Evolutionary conservation across 1,140 invertebrate species (phyloP), one percentile per base, ranked within the genome.

Genomic region (Triops longicaudatus): DNA sequence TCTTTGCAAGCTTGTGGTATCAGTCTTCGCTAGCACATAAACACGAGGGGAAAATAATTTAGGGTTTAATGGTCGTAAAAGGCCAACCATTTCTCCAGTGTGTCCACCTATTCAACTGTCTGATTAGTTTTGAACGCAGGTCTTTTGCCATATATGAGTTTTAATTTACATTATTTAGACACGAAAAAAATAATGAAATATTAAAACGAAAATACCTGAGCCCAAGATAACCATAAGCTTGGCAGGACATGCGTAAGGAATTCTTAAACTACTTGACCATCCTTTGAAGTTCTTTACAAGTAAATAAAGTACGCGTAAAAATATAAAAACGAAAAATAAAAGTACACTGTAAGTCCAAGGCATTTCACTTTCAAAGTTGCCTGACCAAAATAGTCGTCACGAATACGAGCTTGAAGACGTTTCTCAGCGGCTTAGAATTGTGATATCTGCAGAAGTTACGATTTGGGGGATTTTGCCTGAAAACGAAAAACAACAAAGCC

Each of bases 71-170:
- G 86, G 84, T 79, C 87, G 83, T 31, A 93, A 82, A 31, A 97
- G 85, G 78, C 88, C 85, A 71, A 97, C 82, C 88, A 98, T 93
- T 87, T 98, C 96, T 37, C 91, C 89, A 3, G 96, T 97, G 83
- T 98, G 96, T 12, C 92, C 92, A 76, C 91, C 90, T 79, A 79
- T 76, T 77, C 31, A 37, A 37, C 2, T 73, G 43, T 17, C 26
- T 17, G 22, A 10, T 71, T 31, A 78, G 17, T 10, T 42, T 72
- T 37, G 78, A 26, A 27, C n/a, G 17, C 50, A 22, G 17, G 17
- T n/a, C 5, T 22, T n/a, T n/a, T 17, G 6, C 6, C 5, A 63
- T 22, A 17, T n/a, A 22, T 6, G 17, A 14, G 4, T 22, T 63
- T 63, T 14, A 63, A n/a, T 22, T 0, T 63, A 17, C 17, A 17